Percentiles rank a stretch among this genome's conserved stretches.
These are phyloP conservation scores for Cathartes aura DNA, from an alignment of 2,113 vertebrate genomes.

Conservation along the genomic window DNA sequence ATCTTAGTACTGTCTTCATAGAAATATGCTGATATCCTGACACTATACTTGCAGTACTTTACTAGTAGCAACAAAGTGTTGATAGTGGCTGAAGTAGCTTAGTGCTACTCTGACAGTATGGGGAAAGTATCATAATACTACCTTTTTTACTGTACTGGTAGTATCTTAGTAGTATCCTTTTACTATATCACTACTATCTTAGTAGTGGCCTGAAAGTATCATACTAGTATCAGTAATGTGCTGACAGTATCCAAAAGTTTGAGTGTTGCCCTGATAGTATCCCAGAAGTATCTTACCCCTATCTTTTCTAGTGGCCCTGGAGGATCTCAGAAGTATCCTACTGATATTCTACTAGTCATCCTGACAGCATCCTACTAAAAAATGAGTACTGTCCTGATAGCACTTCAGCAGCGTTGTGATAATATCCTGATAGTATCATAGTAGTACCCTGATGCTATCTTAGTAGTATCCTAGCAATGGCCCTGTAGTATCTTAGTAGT, in stretches of 20 bases:
- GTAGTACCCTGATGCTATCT: background rate
- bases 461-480: background rate
- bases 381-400: background rate
- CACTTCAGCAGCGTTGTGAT: fast-evolving
- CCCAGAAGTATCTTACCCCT: background rate
- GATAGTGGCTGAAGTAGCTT: fast-evolving
- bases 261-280: background rate
- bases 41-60: background rate
- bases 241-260: background rate
- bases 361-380: background rate
- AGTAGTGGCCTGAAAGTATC: background rate
- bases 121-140: background rate
- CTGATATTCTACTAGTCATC: too few species aligned
- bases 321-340: background rate
- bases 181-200: background rate
- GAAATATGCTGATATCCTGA: background rate
- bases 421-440: background rate
- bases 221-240: background rate
- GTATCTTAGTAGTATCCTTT: background rate
- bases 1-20: background rate
- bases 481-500: background rate
- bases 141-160: background rate
- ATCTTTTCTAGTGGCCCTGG: background rate
- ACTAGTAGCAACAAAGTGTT: background rate
- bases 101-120: background rate